Percentiles rank a stretch among this genome's conserved stretches.
Evolutionary conservation across 2,113 vertebrate genomes (phyloP).

Genomic region (Globicephala melas): DNA sequence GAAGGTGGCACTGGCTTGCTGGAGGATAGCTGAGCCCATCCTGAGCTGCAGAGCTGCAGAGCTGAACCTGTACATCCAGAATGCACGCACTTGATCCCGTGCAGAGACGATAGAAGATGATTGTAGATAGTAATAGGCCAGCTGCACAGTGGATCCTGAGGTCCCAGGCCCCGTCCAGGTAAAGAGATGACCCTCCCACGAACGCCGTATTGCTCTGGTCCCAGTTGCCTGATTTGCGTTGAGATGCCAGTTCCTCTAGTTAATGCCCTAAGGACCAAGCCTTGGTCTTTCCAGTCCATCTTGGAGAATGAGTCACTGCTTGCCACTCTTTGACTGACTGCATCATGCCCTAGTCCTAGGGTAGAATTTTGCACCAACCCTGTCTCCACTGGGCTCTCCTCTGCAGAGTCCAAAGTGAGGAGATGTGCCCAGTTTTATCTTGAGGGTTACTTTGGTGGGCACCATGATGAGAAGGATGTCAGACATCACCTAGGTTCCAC

Average conservation of each 20-base stretch:
- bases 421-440: accelerated
- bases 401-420: accelerated
- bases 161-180: too few relatives aligned
- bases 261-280: too few relatives aligned
- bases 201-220: accelerated
- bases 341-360: too few relatives aligned
- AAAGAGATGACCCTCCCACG: too few relatives aligned
- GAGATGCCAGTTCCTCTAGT: background rate
- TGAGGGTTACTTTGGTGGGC: background rate
- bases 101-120: accelerated
- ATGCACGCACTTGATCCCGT: accelerated
- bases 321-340: accelerated
- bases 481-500: accelerated
- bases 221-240: too few relatives aligned
- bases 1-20: background rate
- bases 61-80: accelerated
- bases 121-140: accelerated
- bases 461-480: accelerated
- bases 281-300: accelerated
- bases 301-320: background rate
- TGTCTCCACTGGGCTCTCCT: accelerated
- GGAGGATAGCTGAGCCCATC: accelerated
- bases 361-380: background rate
- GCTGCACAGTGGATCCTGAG: accelerated
- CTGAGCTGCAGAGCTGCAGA: background rate